A percentile compares a stretch with the other conserved stretches of the same genome.
These are phyloP conservation scores for Hybos culiciformis DNA, from an alignment of 2,888 invertebrate species.

Conservation along the genomic window DNA sequence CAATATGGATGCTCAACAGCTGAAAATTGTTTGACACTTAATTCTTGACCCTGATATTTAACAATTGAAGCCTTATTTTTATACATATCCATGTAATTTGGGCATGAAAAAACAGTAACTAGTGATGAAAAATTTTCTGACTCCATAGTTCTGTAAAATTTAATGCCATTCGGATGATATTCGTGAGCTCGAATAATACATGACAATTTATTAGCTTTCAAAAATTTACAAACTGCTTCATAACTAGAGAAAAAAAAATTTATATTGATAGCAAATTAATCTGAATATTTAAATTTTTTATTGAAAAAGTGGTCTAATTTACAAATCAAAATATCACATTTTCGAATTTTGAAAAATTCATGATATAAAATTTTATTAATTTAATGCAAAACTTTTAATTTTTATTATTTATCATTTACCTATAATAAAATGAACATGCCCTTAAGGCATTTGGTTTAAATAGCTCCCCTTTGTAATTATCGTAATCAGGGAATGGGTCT, in stretches of 20 bases:
- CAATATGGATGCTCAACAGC: constrained; percentile 99
- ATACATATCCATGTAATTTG: constrained; percentile 99
- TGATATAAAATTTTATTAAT: no score
- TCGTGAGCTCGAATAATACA: constrained; percentile 99
- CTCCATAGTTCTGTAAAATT: constrained; percentile 99
- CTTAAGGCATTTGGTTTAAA: constrained; percentile 99
- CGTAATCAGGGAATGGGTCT: constrained; percentile 98
- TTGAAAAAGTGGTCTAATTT: no score
- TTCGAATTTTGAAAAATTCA: no score
- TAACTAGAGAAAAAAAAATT: constrained; percentile 92
- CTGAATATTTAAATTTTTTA: no score
- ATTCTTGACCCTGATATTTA: constrained; percentile 99
- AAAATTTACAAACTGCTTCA: constrained; percentile 99
- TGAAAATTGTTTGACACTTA: constrained; percentile 99
- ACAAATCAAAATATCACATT: no score
- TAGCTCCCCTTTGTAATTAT: constrained; percentile 91
- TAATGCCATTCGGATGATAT: constrained; percentile 46
- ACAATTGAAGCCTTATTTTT: constrained; percentile 99
- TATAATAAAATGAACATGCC: constrained; percentile 96
- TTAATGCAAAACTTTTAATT: no score
- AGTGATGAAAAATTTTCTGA: constrained; percentile 99
- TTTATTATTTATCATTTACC: no score
- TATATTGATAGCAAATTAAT: background rate
- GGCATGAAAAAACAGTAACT: constrained; percentile 99
- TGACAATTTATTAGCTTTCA: constrained; percentile 98